A percentile compares a stretch with the other conserved stretches of the same genome.
These are phyloP conservation scores for Drosophila malerkotliana DNA, from an alignment of 1,140 invertebrate genomes.

Conservation along the genomic window DNA sequence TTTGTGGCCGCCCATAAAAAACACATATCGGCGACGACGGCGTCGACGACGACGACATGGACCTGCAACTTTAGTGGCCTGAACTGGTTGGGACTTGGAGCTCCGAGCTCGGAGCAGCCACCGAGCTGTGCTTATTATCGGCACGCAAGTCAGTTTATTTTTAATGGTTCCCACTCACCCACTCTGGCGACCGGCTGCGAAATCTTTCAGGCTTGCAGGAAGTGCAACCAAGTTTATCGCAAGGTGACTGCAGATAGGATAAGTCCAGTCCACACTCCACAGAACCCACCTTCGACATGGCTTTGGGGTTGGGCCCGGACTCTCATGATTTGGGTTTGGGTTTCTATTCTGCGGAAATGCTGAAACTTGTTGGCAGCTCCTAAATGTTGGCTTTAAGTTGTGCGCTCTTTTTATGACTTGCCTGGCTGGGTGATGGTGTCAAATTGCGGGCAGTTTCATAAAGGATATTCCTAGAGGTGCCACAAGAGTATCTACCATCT, in stretches of 20 bases:
- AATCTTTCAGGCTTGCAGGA: slow-evolving; percentile 51
- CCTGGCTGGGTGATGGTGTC: slow-evolving; percentile 21
- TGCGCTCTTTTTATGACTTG: slow-evolving; percentile 63
- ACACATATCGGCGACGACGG: slow-evolving; percentile 70
- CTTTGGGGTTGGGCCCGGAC: background rate
- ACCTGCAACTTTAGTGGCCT: slow-evolving; percentile 25
- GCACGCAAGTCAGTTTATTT: slow-evolving; percentile 84
- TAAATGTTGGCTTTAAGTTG: slow-evolving; percentile 72
- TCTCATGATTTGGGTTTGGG: slow-evolving; percentile 19
- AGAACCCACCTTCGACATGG: slow-evolving; percentile 3
- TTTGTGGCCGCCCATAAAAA: slow-evolving; percentile 82
- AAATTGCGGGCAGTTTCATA: slow-evolving; percentile 40
- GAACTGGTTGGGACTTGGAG: slow-evolving; percentile 19
- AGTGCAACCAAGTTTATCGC: slow-evolving; percentile 65
- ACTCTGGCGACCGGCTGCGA: slow-evolving; percentile 42
- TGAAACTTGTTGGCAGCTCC: slow-evolving; percentile 72
- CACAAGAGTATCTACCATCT: slow-evolving; percentile 12
- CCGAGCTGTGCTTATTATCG: slow-evolving; percentile 72
- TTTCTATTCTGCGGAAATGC: slow-evolving; percentile 68
- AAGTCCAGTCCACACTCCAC: slow-evolving; percentile 15
- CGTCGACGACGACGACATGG: slow-evolving; percentile 32
- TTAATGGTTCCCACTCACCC: slow-evolving; percentile 83
- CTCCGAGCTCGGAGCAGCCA: slow-evolving; percentile 1
- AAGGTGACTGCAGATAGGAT: slow-evolving; percentile 63
- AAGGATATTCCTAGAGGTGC: slow-evolving; percentile 35